Evolutionary conservation across 2,113 vertebrate genomes (phyloP).

Genomic region (Fregetta grallaria): DNA sequence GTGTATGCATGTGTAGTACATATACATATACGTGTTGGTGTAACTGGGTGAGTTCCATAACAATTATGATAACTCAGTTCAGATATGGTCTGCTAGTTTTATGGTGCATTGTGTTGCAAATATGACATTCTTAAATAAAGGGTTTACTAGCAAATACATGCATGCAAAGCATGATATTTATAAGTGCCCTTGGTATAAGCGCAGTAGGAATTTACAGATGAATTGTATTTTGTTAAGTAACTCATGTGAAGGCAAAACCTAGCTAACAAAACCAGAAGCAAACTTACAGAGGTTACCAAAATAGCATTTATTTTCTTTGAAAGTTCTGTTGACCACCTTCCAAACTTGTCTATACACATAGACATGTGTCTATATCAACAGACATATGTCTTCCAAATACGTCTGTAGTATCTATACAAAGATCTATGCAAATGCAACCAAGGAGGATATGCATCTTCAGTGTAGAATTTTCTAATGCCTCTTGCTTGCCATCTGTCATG

Average conservation of each 20-base stretch:
- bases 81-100: not conserved
- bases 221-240: not conserved
- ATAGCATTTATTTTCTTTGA: not conserved
- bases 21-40: not conserved
- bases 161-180: not conserved
- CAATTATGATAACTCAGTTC: not conserved
- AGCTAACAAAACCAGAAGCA: not conserved
- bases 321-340: not conserved
- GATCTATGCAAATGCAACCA: not conserved
- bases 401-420: not conserved
- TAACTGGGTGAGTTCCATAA: not conserved
- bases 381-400: not conserved
- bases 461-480: not conserved
- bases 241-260: not conserved
- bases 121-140: not conserved
- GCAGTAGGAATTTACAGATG: not conserved
- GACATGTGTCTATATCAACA: not conserved
- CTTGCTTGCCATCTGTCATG: not conserved
- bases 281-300: not conserved
- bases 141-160: not conserved
- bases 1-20: not conserved
- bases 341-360: not conserved
- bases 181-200: not conserved
- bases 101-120: not conserved
- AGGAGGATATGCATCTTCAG: not conserved